Base-by-base conservation (phyloP, 2,797 vertebrate genomes). In the Rhincodon typus region DNA sequence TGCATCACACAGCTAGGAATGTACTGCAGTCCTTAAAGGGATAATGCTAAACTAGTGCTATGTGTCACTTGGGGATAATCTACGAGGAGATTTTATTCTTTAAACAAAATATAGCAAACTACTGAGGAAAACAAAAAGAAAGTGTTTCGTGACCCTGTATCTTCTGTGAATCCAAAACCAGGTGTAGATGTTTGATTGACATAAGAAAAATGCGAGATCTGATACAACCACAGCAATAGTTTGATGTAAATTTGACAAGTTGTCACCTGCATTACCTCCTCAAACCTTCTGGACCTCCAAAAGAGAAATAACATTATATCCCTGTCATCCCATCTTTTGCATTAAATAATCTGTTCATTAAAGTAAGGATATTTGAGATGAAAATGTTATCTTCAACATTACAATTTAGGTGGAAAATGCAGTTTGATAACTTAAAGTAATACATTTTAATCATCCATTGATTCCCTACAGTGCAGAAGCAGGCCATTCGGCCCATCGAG, bases 41-140 rank as follows among this genome's bases (percentile, higher is more conserved):
- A 74, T 95, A 69, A 74, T 74, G 42, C 94, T 77, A 72, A 95
- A 95, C 70, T 50, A 34, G 46, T 77, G 42, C 70, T 95, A 77
- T 53, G 67, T 77, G 94, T 95, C 94, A 95, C 94, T 77, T 74
- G 94, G 94, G 94, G 94, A 95, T 95, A 70, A 77, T 95, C 94
- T 72, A 57, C 74, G 70, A 95, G 94, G 13, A 95, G 42, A 30
- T 95, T 77, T 95, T 74, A 74, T 42, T 53, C 74, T 72, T 94
- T 95, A 95, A 95, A 77, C 77, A 95, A 95, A 95, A 77, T 27
- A 95, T 95, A 74, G 53, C 70, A 74, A 34, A 34, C 70, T 77
- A 66, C 70, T 77, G 94, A 95, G 27, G 30, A 34, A 12, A 34
- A 94, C 57, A 94, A 94, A 69, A 69, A 94, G 93, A 46, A 38